phyloP scores from a whole-genome alignment of 1,140 invertebrate genomes.

The Drosophila teissieri region DNA sequence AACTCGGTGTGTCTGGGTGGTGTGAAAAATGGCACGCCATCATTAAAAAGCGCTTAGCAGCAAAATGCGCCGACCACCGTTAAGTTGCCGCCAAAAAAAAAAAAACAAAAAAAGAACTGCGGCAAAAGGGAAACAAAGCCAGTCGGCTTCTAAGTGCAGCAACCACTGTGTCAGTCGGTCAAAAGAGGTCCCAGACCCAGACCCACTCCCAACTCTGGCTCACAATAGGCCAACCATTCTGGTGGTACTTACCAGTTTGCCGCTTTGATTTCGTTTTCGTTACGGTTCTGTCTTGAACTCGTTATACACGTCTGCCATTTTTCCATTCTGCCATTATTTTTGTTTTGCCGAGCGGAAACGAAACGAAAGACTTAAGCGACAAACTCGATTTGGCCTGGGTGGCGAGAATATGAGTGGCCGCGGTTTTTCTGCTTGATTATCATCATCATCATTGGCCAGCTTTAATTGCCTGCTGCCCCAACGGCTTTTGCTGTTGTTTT shows the following conservation, averaged over 20 bases:
- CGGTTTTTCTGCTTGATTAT: constrained; percentile 36
- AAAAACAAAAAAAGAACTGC: background rate
- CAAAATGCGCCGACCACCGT: constrained; percentile 60
- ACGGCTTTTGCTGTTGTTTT: constrained; percentile 26
- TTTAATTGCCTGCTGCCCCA: constrained; percentile 51
- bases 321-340: constrained; percentile 1
- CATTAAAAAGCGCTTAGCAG: constrained; percentile 78
- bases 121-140: constrained; percentile 33
- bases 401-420: constrained; percentile 35
- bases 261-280: constrained; percentile 78
- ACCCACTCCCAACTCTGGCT: background rate
- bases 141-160: constrained; percentile 23
- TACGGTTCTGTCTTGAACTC: constrained; percentile 57
- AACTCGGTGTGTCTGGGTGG: constrained; percentile 43
- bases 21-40: constrained; percentile 76
- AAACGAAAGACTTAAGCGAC: constrained; percentile 82
- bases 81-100: constrained; percentile 17
- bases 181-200: constrained; percentile 45
- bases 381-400: constrained; percentile 63
- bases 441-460: constrained; percentile 38
- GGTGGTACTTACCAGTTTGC: constrained; percentile 37
- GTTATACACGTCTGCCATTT: background rate
- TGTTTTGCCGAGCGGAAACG: constrained; percentile 25
- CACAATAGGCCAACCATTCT: constrained; percentile 13
- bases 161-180: constrained; percentile 74